Percentiles rank a stretch among this genome's conserved stretches.
Evolutionary conservation across 2,888 invertebrate species (phyloP).

Genomic region (Melanotus villosus): DNA sequence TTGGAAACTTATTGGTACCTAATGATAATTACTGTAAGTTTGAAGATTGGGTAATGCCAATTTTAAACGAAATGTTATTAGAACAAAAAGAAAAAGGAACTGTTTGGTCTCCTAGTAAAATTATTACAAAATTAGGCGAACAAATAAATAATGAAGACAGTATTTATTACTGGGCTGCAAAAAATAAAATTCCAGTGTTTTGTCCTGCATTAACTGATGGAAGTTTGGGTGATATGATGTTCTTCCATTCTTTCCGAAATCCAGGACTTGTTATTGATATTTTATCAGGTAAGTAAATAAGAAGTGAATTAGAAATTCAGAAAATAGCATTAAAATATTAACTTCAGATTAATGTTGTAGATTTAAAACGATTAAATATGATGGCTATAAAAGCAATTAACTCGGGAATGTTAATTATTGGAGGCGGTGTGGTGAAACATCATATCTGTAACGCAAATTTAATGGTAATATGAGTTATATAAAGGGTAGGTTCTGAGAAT

Average conservation of each 20-base stretch:
- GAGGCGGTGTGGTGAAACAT: constrained; percentile 98
- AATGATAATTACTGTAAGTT: constrained; percentile 99
- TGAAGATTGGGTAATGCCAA: constrained; percentile 97
- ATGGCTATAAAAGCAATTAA: constrained; percentile 94
- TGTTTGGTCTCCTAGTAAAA: constrained; percentile 94
- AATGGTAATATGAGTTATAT: constrained; percentile 80
- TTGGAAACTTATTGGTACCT: constrained; percentile 94
- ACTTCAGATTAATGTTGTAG: constrained; percentile 69
- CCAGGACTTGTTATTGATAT: constrained; percentile 96
- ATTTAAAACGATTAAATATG: constrained; percentile 90
- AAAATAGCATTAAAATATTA: not conserved
- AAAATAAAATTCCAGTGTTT: constrained; percentile 97
- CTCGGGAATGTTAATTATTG: constrained; percentile 97
- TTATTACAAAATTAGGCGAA: constrained; percentile 88
- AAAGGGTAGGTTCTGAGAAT: too few species aligned
- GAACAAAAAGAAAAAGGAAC: constrained; percentile 84
- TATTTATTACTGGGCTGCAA: constrained; percentile 97
- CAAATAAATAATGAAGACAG: constrained; percentile 92
- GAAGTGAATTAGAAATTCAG: too few species aligned
- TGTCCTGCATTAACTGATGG: constrained; percentile 99
- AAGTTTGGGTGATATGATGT: constrained; percentile 98
- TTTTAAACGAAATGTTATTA: constrained; percentile 89
- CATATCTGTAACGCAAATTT: constrained; percentile 99
- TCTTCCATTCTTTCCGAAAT: constrained; percentile 94
- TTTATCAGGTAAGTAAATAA: constrained; percentile 75